Percentiles rank a stretch among this genome's conserved stretches.
Evolutionary conservation across 2,888 invertebrate genomes (phyloP).

Genomic region (Drosophila gaucha): DNA sequence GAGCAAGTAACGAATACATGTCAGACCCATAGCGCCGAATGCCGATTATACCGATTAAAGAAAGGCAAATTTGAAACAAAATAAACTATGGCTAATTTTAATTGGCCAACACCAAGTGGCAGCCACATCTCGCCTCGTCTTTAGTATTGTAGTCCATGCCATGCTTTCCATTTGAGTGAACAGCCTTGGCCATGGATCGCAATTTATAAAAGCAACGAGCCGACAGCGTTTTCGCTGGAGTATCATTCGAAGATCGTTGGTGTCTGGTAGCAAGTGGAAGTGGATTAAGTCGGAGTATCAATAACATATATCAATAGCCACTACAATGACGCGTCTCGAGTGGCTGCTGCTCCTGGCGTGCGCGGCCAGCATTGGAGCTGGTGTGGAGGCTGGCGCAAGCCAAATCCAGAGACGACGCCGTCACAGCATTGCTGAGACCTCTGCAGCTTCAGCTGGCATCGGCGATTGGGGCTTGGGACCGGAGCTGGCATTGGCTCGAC

Average conservation of each 20-base stretch:
- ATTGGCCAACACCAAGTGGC: slow-evolving; percentile 51
- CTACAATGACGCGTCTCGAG: slow-evolving; percentile 61
- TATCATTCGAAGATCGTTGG: slow-evolving; percentile 67
- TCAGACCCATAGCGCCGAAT: slow-evolving; percentile 58
- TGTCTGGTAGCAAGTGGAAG: slow-evolving; percentile 37
- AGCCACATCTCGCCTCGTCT: slow-evolving; percentile 16
- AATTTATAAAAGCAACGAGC: slow-evolving; percentile 83
- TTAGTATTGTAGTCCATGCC: too few relatives aligned
- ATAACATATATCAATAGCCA: slow-evolving; percentile 8
- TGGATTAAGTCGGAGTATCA: slow-evolving; percentile 26
- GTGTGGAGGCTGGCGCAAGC: slow-evolving; percentile 39
- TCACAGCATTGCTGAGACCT: slow-evolving; percentile 37
- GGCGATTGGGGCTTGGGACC: slow-evolving; percentile 82
- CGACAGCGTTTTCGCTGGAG: slow-evolving; percentile 78
- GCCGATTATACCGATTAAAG: slow-evolving; percentile 27
- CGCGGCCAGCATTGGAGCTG: slow-evolving; percentile 32
- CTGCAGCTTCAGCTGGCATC: not conserved
- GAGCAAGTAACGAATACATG: slow-evolving; percentile 82
- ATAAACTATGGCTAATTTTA: slow-evolving; percentile 64
- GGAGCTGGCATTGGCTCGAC: slow-evolving; percentile 87
- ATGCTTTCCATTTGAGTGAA: slow-evolving; percentile 82
- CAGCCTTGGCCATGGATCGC: slow-evolving; percentile 38
- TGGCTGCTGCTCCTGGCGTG: slow-evolving; percentile 70
- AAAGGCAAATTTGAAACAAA: slow-evolving; percentile 29
- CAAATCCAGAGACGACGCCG: slow-evolving; percentile 61